These are phyloP conservation scores for Eurosta solidaginis DNA, from an alignment of 1,140 invertebrate genomes.

Conservation along the genomic window DNA sequence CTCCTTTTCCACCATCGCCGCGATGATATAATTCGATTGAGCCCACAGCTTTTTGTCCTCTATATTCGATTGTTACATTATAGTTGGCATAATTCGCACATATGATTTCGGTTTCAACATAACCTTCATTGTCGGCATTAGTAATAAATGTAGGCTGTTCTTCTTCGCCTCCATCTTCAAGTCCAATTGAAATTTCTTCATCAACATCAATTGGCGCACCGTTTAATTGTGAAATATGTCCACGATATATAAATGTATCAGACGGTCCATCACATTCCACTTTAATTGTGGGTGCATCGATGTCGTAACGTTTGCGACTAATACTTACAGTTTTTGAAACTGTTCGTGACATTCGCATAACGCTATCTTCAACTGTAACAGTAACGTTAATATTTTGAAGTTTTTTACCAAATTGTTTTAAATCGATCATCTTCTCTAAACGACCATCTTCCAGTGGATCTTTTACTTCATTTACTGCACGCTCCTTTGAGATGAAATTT, in stretches of 20 bases:
- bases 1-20: neutral
- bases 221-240: neutral
- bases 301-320: neutral
- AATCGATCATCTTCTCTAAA: neutral
- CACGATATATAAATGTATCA: neutral
- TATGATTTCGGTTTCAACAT: neutral
- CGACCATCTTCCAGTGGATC: neutral
- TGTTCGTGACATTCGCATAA: neutral
- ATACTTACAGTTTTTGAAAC: neutral
- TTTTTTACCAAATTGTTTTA: neutral
- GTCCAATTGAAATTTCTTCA: neutral
- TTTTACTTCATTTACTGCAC: neutral
- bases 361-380: neutral
- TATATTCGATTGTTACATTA: neutral
- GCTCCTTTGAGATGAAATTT: neutral
- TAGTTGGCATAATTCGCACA: neutral
- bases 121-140: neutral
- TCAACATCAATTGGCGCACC: neutral
- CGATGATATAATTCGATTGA: neutral
- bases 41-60: neutral
- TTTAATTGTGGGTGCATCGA: neutral
- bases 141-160: neutral
- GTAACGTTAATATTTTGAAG: neutral
- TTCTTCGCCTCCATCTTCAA: neutral
- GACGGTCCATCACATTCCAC: neutral